Conservation (phyloP, 1,140 invertebrate genomes). For the Nixonia krombeini region DNA sequence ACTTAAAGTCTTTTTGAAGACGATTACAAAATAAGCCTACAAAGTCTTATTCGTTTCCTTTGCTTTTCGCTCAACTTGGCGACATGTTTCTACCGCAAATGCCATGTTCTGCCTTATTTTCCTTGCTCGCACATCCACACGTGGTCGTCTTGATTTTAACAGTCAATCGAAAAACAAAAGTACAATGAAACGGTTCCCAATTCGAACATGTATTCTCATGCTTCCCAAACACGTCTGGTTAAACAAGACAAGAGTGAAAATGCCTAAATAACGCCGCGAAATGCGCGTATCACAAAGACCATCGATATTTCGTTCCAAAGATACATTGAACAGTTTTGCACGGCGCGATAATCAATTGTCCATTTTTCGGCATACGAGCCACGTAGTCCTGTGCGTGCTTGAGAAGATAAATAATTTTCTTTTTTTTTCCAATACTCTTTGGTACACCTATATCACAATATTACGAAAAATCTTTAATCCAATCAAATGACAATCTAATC, state of each 20-base stretch:
- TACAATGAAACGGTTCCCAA: no score
- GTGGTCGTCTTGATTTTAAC: no score
- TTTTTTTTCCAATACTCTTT: slow-evolving; percentile 66
- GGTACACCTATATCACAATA: slow-evolving; percentile 72
- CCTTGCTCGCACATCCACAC: no score
- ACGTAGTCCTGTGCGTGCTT: slow-evolving; percentile 23
- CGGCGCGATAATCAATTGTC: no score
- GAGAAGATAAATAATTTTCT: slow-evolving; percentile 58
- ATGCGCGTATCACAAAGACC: slow-evolving; percentile 18
- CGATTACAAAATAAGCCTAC: slow-evolving; percentile 72
- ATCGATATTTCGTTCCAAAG: no score
- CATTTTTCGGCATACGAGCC: no score
- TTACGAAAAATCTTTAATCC: slow-evolving; percentile 65
- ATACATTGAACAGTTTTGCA: no score
- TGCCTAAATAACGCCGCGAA: background rate
- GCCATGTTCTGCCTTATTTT: slow-evolving; percentile 50
- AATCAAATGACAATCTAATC: slow-evolving; percentile 66
- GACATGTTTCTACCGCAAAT: slow-evolving; percentile 56
- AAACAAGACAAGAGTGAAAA: no score
- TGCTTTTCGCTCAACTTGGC: slow-evolving; percentile 60
- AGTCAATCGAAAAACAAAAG: no score
- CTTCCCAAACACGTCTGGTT: background rate
- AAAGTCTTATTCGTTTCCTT: slow-evolving; percentile 67
- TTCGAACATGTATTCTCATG: no score
- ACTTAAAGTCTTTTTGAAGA: slow-evolving; percentile 70